Evolutionary conservation across 2,113 vertebrate genomes (phyloP).

Genomic region (Axis porcinus): DNA sequence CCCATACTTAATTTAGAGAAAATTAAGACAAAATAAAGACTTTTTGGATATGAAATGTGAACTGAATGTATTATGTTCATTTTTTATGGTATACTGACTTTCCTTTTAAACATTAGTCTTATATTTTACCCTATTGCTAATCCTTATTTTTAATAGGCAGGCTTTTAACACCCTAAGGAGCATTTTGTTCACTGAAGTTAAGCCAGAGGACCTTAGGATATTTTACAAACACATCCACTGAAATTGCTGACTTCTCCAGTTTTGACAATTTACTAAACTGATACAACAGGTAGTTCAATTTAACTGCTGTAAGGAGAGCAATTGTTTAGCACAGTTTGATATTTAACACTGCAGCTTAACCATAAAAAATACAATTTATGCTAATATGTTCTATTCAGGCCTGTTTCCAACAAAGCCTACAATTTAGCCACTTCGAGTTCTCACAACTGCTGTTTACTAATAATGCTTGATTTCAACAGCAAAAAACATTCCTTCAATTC

Average conservation of each 20-base stretch:
- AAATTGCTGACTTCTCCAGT: slow-evolving; percentile 55
- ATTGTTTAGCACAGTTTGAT: slow-evolving; percentile 72
- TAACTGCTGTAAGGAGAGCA: slow-evolving; percentile 21
- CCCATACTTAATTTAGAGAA: neutral
- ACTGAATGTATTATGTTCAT: neutral
- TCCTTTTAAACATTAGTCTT: slow-evolving; percentile 46
- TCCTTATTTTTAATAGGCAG: slow-evolving; percentile 35
- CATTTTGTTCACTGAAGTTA: slow-evolving; percentile 33
- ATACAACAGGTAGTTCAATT: slow-evolving; percentile 72
- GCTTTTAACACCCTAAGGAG: slow-evolving; percentile 22
- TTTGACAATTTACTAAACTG: slow-evolving; percentile 51
- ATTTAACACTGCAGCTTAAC: slow-evolving; percentile 68
- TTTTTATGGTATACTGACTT: slow-evolving; percentile 30
- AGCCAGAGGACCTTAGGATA: slow-evolving; percentile 62
- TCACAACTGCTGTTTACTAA: slow-evolving; percentile 73
- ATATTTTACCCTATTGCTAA: slow-evolving; percentile 22
- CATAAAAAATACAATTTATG: slow-evolving; percentile 74
- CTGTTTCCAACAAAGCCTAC: slow-evolving; percentile 70
- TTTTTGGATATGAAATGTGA: neutral
- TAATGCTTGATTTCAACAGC: slow-evolving; percentile 72
- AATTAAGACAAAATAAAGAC: neutral
- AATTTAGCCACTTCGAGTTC: slow-evolving; percentile 70
- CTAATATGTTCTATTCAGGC: slow-evolving; percentile 68
- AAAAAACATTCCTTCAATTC: slow-evolving; percentile 56
- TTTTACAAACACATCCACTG: slow-evolving; percentile 69